Base-by-base conservation (phyloP, 2,888 invertebrate species). In the Dolomedes plantarius region DNA sequence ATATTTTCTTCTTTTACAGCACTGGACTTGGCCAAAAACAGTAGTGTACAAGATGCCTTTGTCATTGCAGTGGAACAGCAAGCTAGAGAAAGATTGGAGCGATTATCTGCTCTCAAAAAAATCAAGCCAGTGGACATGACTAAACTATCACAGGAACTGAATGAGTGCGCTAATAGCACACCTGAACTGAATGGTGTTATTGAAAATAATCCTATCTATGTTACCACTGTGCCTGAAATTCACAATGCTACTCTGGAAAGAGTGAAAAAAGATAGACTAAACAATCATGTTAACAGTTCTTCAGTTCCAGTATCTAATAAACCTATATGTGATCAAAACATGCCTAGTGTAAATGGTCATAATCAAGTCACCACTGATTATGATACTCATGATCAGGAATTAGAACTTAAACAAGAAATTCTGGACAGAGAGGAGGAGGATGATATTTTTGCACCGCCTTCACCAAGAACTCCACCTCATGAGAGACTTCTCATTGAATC, bases 51-150 rank as follows among this genome's bases (percentile, higher is more conserved):
- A 93, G 97, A 98, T 95, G 98, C 98, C 89, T 98, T 98, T 94
- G 97, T 98, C 93, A 98, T 98, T 93, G 98, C 98, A 89, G 97
- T 98, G 92, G 98, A 98, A 93, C 97, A 98, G 93, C 97, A 96
- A 93, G 96, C 93, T 56, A 93, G 96, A 90, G 96, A 97, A 93
- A 95, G 97, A 91, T 93, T 98, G 91, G 97, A 98, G 93, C 94
- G 96, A 91, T 94, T 98, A 91, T 96, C 97, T 88, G 96, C 96
- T 89, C 95, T 97, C 93, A 96, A 96, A 93, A 94, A 96, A 90
- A 96, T 98, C 93, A 96, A 96, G 90, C 97, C 98, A 86, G 95
- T 97, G 91, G 97, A 97, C 93, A 97, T 97, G 95, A 95, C 96
- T 91, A 95, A 96, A 92, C 94, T 97, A 89, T 96, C 96, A 90